Evolutionary conservation across 2,888 invertebrate genomes (phyloP), one percentile per base, ranked within the genome.

Genomic region (Ypsolopha sequella): DNA sequence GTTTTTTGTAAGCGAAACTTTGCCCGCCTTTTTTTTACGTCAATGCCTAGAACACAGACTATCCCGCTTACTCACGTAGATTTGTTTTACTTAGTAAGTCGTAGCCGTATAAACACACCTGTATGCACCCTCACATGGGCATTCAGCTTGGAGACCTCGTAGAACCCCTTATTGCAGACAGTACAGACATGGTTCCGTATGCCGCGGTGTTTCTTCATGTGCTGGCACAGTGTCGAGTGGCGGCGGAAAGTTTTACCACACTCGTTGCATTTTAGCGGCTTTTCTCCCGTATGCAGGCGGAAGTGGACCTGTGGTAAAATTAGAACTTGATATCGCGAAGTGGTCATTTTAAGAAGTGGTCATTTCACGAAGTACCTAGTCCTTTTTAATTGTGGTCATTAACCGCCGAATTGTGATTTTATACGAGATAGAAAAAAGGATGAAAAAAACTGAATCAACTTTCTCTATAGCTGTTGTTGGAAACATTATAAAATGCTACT

Each of bases 131-230:
- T 63, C 85, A 87, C 82, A 46, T 87, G 87, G 0, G 87, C 87
- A 50, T 85, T 87, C 0, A 87, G 66, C 58, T 87, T 87, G 56
- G 87, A 87, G n/a, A 87, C 80, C 58, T 88, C 87, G 53, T 85
- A 88, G 73, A 87, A 87, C 0, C 75, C 86, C 56, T 87, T 87
- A 53, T 60, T 73, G 64, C 87, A 87, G 1, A 85, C 65, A 14
- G 51, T 68, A 63, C 87, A 87, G 48, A 86, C 72, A 63, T 87
- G 87, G 66, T 87, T 87, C 47, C 87, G 60, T 39, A 87, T 87
- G 53, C 87, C 87, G 56, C 78, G 75, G 63, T 87, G 87, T 56
- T 87, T 87, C 70, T 87, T 87, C 81, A 87, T 84, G 62, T 87
- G 87, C 57, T 87, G 87, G 64, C 87, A 87, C 10, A 87, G 68